phyloP scores from a whole-genome alignment of 2,888 invertebrate genomes.

The Epistrophe grossulariae region DNA sequence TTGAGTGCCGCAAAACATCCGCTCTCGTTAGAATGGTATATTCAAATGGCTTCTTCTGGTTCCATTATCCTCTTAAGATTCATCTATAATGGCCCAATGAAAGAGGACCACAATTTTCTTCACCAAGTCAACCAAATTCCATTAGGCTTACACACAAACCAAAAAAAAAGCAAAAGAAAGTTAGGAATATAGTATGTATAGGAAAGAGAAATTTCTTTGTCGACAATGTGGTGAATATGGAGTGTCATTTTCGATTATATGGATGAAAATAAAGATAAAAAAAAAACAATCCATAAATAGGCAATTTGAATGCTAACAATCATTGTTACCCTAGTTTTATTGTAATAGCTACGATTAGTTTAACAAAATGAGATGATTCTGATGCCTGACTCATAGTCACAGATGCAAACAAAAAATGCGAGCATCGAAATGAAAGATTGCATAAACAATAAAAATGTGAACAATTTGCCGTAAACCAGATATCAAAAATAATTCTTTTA shows the following conservation, averaged over 20 bases:
- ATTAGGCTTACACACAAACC: background rate
- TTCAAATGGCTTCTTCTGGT: slow-evolving; percentile 67
- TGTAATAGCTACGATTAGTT: slow-evolving; percentile 26
- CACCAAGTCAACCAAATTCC: slow-evolving; percentile 30
- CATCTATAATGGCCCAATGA: slow-evolving; percentile 65
- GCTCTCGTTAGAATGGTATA: slow-evolving; percentile 67
- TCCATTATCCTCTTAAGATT: slow-evolving; percentile 68
- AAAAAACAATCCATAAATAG: slow-evolving; percentile 28
- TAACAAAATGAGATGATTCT: background rate
- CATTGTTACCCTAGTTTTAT: slow-evolving; percentile 31
- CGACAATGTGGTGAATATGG: slow-evolving; percentile 26
- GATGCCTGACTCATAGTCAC: background rate
- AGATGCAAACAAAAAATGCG: background rate
- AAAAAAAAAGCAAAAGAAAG: background rate
- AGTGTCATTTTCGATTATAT: slow-evolving; percentile 41
- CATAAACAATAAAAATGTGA: background rate
- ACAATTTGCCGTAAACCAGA: background rate
- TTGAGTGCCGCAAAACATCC: slow-evolving; percentile 62
- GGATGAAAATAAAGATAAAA: slow-evolving; percentile 24
- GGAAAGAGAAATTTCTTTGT: background rate
- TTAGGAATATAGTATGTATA: background rate
- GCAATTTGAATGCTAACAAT: slow-evolving; percentile 38
- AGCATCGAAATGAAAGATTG: background rate
- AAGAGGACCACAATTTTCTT: slow-evolving; percentile 27
- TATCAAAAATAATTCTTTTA: background rate